phyloP scores from a whole-genome alignment of 1,140 invertebrate genomes.

The Phymastichus coffea region DNA sequence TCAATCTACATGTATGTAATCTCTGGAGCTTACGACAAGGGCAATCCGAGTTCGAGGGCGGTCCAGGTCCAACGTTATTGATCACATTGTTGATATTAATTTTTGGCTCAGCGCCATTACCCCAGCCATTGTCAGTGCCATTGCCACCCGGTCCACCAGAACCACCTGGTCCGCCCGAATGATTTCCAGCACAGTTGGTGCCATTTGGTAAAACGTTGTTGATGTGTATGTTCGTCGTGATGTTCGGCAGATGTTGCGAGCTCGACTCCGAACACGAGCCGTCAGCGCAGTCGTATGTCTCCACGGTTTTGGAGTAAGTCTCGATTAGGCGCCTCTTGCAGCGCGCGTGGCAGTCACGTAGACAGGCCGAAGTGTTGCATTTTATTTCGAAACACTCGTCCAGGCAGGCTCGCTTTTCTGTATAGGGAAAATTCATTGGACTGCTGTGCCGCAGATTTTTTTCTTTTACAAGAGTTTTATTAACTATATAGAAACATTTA shows the following conservation, averaged over 20 bases:
- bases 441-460: no score
- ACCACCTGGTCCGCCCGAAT: neutral
- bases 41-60: neutral
- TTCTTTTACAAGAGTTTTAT: no score
- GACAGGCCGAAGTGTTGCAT: constrained; percentile 35
- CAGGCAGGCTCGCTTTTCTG: constrained; percentile 30
- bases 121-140: neutral
- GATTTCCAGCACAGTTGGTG: neutral
- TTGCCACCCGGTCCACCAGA: neutral
- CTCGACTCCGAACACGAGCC: constrained; percentile 27
- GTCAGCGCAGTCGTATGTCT: constrained; percentile 25
- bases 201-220: constrained; percentile 23
- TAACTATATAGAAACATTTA: no score
- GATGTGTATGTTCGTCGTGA: constrained; percentile 37
- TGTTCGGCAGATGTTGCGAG: neutral
- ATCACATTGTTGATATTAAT: constrained; percentile 34
- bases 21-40: constrained; percentile 16
- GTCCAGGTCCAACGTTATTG: constrained; percentile 21
- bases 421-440: no score
- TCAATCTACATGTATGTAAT: neutral
- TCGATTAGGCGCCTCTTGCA: constrained; percentile 36
- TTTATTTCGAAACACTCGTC: constrained; percentile 38
- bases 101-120: neutral
- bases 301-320: constrained; percentile 26
- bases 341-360: constrained; percentile 35